Percentiles rank a stretch among this genome's conserved stretches.
These are phyloP conservation scores for Oryzias javanicus DNA, from an alignment of 2,113 vertebrate genomes.

Conservation along the genomic window DNA sequence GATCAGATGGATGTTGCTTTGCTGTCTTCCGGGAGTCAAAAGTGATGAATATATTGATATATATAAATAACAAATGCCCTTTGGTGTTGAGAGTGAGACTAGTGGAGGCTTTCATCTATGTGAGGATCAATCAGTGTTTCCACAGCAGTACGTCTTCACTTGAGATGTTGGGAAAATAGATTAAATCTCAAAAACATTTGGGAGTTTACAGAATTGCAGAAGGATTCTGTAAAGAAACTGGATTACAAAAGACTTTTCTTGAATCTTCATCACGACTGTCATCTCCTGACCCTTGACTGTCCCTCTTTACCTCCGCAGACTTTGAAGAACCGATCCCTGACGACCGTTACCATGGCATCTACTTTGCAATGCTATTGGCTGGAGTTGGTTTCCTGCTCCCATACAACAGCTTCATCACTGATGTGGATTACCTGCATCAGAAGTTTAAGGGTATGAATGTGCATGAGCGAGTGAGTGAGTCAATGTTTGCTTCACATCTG, in stretches of 20 bases:
- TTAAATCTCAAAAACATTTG: conserved; percentile 31
- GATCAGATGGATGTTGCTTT: too few species aligned
- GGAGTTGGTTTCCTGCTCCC: conserved; percentile 97
- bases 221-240: conserved; percentile 29
- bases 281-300: conserved; percentile 27
- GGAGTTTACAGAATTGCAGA: conserved; percentile 29
- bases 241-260: conserved; percentile 7
- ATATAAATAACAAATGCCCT: too few species aligned
- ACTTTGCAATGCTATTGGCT: conserved; percentile 96
- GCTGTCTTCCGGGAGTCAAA: too few species aligned
- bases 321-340: conserved; percentile 85
- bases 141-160: neutral
- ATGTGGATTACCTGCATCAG: conserved; percentile 95
- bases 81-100: too few species aligned
- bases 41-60: too few species aligned
- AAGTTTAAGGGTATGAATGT: conserved; percentile 87
- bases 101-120: too few species aligned
- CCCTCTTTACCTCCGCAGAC: conserved; percentile 51
- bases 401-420: conserved; percentile 98
- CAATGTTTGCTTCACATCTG: neutral
- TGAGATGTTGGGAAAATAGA: neutral
- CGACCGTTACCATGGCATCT: conserved; percentile 94
- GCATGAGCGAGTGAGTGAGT: neutral
- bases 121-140: neutral
- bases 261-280: conserved; percentile 10